Base-by-base conservation (phyloP, 2,888 invertebrate species). In the Mamestra brassicae region DNA sequence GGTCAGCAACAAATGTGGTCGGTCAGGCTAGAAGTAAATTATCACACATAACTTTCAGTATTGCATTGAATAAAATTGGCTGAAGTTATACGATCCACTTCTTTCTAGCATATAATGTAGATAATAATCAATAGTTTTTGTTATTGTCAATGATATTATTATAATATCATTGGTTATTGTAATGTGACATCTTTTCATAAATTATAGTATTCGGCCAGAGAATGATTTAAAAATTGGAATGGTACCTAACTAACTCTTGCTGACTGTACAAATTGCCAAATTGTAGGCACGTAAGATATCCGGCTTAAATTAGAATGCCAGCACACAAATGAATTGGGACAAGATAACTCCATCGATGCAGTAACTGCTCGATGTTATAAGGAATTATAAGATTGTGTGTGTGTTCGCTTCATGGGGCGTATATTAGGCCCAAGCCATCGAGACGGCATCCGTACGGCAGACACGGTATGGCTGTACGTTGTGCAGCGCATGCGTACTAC, bases 401-500 rank as follows among this genome's bases (percentile, higher is more conserved):
- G 69, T 26, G 64, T 42, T 72, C 57, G 61, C 60, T 79, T 65
- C 65, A 71, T 74, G 71, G 76, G 64, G 71, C 77, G 69, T 74
- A 69, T 71, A 76, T 74, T 70, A 34, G 62, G 60, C 67, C 60
- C 74, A 63, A 83, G 67, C 65, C 42, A 70, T 69, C 63, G 67
- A 78, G 69, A 63, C 57, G 62, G 55, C 61, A 60, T 65, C 50
- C 45, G 15, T 65, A 67, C 68, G 57, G 68, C 64, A 72, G 67
- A 65, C 64, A 55, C 42, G 50, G 71, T 60, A 60, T 63, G 72
- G 54, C 42, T 38, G 64, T 57, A 67, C 62, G 69, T 64, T 64
- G 50, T 66, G 68, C 45, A 63, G 83, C 87, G 87, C 87, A 87
- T 87, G 87, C 87, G 88, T 80, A 62, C 67, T 78, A 66, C 62